These are phyloP conservation scores for Neelides sp. DNA, from an alignment of 1,140 invertebrate genomes.

Conservation along the genomic window DNA sequence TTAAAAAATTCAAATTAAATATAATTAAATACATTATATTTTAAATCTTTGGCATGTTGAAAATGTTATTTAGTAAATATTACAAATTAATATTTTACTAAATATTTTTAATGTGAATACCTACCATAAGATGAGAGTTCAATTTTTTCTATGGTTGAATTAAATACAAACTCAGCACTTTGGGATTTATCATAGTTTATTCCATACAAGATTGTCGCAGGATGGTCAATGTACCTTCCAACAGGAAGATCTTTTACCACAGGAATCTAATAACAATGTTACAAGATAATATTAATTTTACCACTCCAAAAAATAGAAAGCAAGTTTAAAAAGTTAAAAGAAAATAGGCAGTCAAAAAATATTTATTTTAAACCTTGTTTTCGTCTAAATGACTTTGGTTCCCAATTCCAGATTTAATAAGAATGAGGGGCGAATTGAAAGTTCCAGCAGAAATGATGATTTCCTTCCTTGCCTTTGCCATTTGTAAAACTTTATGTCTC, in stretches of 20 bases:
- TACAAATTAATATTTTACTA: constrained; percentile 48
- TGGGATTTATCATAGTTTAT: no score
- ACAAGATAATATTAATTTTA: no score
- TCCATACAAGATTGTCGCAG: constrained; percentile 25
- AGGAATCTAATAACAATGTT: no score
- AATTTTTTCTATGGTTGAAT: no score
- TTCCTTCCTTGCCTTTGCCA: constrained; percentile 6
- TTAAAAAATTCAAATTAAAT: no score
- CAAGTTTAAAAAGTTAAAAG: background rate
- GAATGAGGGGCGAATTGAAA: constrained; percentile 1
- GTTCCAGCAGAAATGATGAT: constrained; percentile 7
- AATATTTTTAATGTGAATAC: no score
- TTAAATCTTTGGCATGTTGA: no score
- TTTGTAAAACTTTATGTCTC: background rate
- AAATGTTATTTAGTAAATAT: no score
- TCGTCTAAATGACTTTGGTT: constrained; percentile 33
- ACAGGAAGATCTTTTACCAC: constrained; percentile 38
- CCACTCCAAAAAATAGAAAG: background rate
- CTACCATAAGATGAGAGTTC: no score
- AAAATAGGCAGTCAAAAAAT: background rate
- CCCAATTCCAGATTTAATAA: constrained; percentile 14
- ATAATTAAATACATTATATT: no score
- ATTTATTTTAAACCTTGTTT: constrained; percentile 4
- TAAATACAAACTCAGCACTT: no score
- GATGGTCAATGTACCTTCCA: constrained; percentile 42